phyloP scores from a whole-genome alignment of 1,140 invertebrate species.

The Drosophila fuyamai region DNA sequence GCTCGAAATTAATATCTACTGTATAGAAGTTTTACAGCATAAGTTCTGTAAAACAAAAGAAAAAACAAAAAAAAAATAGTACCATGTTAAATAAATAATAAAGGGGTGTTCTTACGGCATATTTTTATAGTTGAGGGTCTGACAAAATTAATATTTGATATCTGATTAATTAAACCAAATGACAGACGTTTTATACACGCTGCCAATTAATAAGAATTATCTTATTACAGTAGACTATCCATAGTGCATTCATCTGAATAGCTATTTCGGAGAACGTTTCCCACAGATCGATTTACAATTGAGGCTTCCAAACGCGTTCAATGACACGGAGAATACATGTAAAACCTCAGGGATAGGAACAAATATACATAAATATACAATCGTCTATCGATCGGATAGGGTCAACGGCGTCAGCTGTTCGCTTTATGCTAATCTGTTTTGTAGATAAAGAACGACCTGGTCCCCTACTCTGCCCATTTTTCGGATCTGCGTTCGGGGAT shows the following conservation, averaged over 20 bases:
- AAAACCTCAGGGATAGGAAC: conserved; percentile 5
- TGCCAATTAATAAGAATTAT: no score
- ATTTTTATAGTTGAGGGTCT: no score
- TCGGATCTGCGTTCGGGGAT: background rate
- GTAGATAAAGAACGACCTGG: conserved; percentile 23
- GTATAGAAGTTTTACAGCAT: no score
- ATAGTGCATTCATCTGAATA: background rate
- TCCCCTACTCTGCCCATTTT: conserved; percentile 16
- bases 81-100: no score
- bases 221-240: no score
- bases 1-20: no score
- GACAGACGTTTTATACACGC: no score
- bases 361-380: background rate
- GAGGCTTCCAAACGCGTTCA: conserved; percentile 45
- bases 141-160: no score
- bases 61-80: no score
- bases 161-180: no score
- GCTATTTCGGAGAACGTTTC: conserved; percentile 16
- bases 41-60: no score
- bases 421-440: conserved; percentile 26
- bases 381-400: conserved; percentile 12
- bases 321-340: conserved; percentile 25
- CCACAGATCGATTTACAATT: conserved; percentile 32
- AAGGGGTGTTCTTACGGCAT: no score
- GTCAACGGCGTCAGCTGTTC: conserved; percentile 4